Percentiles rank a stretch among this genome's conserved stretches.
Conservation (phyloP, 2,888 invertebrate genomes). For the Sturmia bella region DNA sequence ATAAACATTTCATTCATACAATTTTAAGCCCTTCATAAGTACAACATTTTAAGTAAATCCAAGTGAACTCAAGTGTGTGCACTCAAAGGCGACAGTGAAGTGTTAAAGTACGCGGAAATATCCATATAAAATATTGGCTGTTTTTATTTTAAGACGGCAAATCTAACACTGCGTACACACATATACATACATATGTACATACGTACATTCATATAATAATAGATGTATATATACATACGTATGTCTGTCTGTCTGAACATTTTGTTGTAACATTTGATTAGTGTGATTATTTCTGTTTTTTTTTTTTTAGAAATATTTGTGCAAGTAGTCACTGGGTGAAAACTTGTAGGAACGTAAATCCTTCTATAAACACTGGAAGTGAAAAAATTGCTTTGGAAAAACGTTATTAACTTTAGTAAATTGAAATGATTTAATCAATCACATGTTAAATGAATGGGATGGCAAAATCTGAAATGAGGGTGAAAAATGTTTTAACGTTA, state of each 20-base stretch:
- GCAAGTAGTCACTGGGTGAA: not conserved
- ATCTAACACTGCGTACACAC: too few relatives aligned
- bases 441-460: too few relatives aligned
- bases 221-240: too few relatives aligned
- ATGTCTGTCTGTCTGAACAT: constrained; percentile 22
- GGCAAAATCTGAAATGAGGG: too few relatives aligned
- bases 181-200: too few relatives aligned
- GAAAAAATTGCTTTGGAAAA: too few relatives aligned
- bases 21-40: constrained; percentile 11
- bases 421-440: too few relatives aligned
- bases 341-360: too few relatives aligned
- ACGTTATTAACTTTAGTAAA: too few relatives aligned
- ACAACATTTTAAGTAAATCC: constrained; percentile 17
- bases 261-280: constrained; percentile 14
- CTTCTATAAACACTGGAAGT: too few relatives aligned
- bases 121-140: constrained; percentile 56
- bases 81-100: constrained; percentile 50
- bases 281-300: constrained; percentile 3
- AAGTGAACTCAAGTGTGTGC: constrained; percentile 54
- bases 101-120: constrained; percentile 59
- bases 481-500: too few relatives aligned
- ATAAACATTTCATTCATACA: constrained; percentile 5
- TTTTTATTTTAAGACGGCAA: constrained; percentile 23
- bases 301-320: not conserved
- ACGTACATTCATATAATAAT: too few relatives aligned